A percentile compares a stretch with the other conserved stretches of the same genome.
These are phyloP conservation scores for Eulacestoma nigropectus DNA, from an alignment of 2,113 vertebrate species.

Conservation along the genomic window DNA sequence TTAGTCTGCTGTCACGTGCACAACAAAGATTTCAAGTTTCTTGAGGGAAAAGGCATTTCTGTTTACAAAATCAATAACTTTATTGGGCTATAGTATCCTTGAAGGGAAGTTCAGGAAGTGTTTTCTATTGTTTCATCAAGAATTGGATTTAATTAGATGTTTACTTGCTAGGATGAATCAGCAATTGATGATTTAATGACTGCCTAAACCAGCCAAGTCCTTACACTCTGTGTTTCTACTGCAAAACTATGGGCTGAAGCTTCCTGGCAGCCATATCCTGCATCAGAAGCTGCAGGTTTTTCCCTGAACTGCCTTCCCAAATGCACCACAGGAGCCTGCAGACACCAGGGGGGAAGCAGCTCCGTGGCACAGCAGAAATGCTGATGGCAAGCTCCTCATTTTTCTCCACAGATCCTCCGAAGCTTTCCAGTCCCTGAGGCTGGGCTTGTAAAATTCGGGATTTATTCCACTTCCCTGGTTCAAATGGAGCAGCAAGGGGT, in stretches of 20 bases:
- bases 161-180: background rate
- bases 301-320: background rate
- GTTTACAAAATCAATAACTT: background rate
- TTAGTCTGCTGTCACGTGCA: fast-evolving
- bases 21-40: background rate
- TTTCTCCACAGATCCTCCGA: background rate
- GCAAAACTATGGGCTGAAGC: background rate
- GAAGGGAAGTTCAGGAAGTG: background rate
- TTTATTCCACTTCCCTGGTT: background rate
- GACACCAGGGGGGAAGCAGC: background rate
- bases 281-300: background rate
- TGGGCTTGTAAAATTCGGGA: background rate
- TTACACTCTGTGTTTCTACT: background rate
- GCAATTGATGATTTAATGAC: background rate
- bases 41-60: background rate
- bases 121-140: background rate
- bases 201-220: background rate
- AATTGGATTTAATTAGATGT: background rate
- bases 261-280: background rate
- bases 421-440: background rate
- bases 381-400: background rate
- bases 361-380: background rate
- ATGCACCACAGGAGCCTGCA: background rate
- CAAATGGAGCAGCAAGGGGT: background rate
- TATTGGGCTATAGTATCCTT: background rate